A percentile compares a stretch with the other conserved stretches of the same genome.
Evolutionary conservation across 2,888 invertebrate species (phyloP).

Genomic region (Thymelicus sylvestris): DNA sequence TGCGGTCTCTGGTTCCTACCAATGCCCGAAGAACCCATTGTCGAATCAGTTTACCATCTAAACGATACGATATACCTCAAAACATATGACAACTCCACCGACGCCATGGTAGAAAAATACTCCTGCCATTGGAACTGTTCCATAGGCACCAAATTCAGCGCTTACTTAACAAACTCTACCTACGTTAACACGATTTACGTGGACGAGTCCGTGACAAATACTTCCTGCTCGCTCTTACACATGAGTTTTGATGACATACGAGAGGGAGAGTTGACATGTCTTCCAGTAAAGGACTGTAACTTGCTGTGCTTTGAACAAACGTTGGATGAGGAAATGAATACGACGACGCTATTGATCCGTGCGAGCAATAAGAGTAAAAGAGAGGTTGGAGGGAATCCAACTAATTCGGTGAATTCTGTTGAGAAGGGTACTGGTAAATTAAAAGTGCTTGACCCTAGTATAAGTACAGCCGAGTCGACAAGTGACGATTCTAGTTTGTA

Average conservation of each 20-base stretch:
- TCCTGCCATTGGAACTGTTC: constrained; percentile 73
- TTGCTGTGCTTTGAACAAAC: constrained; percentile 66
- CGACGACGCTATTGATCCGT: background rate
- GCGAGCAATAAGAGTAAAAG: constrained; percentile 46
- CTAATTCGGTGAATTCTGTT: constrained; percentile 38
- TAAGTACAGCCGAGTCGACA: constrained; percentile 30
- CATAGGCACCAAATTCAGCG: constrained; percentile 53
- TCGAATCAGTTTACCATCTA: constrained; percentile 63
- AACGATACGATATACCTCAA: constrained; percentile 69
- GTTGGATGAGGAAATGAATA: constrained; percentile 22
- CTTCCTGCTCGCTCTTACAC: constrained; percentile 62
- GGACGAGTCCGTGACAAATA: constrained; percentile 56
- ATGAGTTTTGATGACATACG: constrained; percentile 62
- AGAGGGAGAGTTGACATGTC: constrained; percentile 59
- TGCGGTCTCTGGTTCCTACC: constrained; percentile 88
- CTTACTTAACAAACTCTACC: constrained; percentile 64
- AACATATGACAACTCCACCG: constrained; percentile 48
- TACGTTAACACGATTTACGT: constrained; percentile 65
- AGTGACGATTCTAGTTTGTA: constrained; percentile 73
- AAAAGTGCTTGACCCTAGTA: constrained; percentile 30
- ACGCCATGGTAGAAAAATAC: constrained; percentile 58
- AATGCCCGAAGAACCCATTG: constrained; percentile 47
- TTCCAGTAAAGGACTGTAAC: constrained; percentile 61
- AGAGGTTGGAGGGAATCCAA: constrained; percentile 42
- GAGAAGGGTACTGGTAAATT: constrained; percentile 45